Base-by-base conservation (phyloP, 2,113 vertebrate species). In the Archocentrus centrarchus region DNA sequence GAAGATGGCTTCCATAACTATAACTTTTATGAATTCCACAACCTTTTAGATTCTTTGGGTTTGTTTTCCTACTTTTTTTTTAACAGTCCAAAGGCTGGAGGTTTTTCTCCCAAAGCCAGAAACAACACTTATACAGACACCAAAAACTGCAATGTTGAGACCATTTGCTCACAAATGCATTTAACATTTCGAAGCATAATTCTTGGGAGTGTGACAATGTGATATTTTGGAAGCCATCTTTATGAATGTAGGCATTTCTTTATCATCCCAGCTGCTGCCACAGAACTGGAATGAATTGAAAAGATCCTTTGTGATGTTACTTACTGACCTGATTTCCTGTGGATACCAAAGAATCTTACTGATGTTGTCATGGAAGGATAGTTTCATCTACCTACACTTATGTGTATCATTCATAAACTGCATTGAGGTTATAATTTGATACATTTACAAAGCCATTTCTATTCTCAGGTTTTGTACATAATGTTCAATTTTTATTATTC, bases 271-370 rank as follows among this genome's bases (percentile, higher is more conserved):
- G 18, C 35, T 5, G 2, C 59, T 53, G 35, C 77, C 81, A 84
- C 86, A 90, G 78, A 92, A 89, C 78, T 44, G 55, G 27, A 85
- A 86, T 18, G 68, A 91, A 81, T 4, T 32, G 32, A 83, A 39
- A n/a, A 15, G 37, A 39, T 47, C 22, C 24, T 57, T 8, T 47
- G 20, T 13, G 24, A 59, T 66, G 55, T 55, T 41, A 30, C 0
- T 68, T 10, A 59, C 3, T 39, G 32, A 76, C 59, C 50, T 5
- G 18, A 66, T 80, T n/a, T 7, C 44, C 37, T 0, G 15, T 55
- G 60, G 13, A 59, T 32, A 39, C 44, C 20, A 59, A 76, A 41
- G 9, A 60, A 60, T 35, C 70, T 86, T 17, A 15, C 10, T 22
- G 2, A 63, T 79, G 85, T 30, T 9, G 84, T 81, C 90, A 87